Percentiles rank a stretch among this genome's conserved stretches.
Conservation (phyloP, 1,140 invertebrate species). For the Procambarus virginalis region DNA sequence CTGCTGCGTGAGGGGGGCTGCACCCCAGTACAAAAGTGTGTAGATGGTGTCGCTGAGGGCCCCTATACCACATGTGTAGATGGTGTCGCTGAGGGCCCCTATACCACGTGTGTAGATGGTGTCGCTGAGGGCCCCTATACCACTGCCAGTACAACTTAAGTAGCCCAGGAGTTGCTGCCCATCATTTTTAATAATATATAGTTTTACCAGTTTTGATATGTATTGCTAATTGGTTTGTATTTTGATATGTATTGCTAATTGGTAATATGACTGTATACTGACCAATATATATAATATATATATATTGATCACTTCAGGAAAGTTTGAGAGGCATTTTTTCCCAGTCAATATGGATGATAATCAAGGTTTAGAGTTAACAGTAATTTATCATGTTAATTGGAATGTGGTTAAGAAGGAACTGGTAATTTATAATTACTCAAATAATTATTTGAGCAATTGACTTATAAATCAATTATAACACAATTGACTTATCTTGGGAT, state of each 20-base stretch:
- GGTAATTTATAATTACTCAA: neutral
- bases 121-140: conserved; percentile 14
- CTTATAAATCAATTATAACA: neutral
- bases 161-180: conserved; percentile 27
- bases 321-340: neutral
- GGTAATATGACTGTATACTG: neutral
- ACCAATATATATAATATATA: neutral
- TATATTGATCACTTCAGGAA: neutral
- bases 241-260: no score
- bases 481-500: neutral
- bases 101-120: no score
- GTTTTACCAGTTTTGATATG: conserved; percentile 5
- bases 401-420: neutral
- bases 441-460: neutral
- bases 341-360: neutral
- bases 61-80: no score
- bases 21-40: conserved; percentile 38
- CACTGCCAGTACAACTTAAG: conserved; percentile 34
- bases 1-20: conserved; percentile 11
- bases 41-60: no score
- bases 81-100: no score
- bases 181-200: conserved; percentile 4
- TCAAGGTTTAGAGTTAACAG: neutral
- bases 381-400: neutral
- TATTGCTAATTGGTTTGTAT: conserved; percentile 3